Evolutionary conservation across 2,113 vertebrate species (phyloP).

Genomic region (Cephalopholis sonnerati): DNA sequence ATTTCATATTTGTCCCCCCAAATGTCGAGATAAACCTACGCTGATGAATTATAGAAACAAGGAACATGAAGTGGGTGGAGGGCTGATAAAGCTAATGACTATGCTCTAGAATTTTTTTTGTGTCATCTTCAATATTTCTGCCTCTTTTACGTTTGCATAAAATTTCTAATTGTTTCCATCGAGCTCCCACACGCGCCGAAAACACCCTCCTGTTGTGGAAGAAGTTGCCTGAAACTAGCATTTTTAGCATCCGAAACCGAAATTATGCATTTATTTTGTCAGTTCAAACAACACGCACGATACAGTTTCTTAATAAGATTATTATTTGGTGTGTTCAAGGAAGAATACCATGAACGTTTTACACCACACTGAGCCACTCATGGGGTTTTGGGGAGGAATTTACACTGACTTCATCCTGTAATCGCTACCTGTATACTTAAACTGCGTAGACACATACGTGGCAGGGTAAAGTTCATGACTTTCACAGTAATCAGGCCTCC

Average conservation of each 20-base stretch:
- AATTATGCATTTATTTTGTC: background rate
- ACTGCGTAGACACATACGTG: background rate
- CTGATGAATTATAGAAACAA: background rate
- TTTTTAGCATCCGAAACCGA: background rate
- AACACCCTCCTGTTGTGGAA: background rate
- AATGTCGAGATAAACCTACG: no score
- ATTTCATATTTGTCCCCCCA: no score
- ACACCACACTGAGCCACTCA: background rate
- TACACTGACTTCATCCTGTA: background rate
- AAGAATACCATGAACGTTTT: background rate
- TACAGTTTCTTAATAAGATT: background rate
- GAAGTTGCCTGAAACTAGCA: background rate
- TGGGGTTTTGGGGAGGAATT: background rate
- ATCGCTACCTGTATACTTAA: background rate
- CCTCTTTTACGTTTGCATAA: background rate
- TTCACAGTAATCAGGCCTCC: background rate
- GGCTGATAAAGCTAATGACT: background rate
- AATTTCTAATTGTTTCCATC: conserved; percentile 36
- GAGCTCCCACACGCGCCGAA: background rate
- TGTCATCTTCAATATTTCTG: background rate
- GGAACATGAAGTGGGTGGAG: background rate
- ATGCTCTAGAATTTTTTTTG: background rate
- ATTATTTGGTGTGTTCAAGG: background rate
- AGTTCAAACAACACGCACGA: background rate
- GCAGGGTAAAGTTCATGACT: background rate